Percentiles rank a stretch among this genome's conserved stretches.
These are phyloP conservation scores for Tipula vernalis DNA, from an alignment of 2,888 invertebrate species.

Conservation along the genomic window DNA sequence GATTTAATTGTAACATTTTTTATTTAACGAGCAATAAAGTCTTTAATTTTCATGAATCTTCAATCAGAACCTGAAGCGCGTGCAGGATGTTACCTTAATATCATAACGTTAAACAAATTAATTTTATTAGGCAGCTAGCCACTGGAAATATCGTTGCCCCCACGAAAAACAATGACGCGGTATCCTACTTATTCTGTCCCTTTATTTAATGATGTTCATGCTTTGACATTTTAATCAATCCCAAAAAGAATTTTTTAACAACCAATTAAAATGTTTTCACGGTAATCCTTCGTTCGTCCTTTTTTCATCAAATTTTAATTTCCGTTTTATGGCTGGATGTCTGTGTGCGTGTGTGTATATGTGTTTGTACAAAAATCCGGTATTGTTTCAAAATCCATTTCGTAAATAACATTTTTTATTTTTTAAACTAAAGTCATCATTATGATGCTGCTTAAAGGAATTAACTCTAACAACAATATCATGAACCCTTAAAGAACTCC, in stretches of 20 bases:
- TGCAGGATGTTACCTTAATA: no score
- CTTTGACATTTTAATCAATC: neutral
- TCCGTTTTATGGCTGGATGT: neutral
- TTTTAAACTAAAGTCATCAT: neutral
- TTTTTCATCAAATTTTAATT: neutral
- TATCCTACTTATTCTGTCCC: no score
- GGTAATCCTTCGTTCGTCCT: neutral
- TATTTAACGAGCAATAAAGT: no score
- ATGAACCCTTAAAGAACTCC: neutral
- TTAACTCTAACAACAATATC: neutral
- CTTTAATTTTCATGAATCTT: no score
- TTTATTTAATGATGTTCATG: neutral
- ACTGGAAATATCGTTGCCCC: no score
- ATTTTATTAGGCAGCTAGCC: no score
- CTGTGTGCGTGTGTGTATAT: neutral
- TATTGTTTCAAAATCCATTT: neutral
- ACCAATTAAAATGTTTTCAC: neutral
- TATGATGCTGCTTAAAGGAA: conserved; percentile 4
- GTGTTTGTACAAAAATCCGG: neutral
- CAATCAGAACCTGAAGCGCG: no score
- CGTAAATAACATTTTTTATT: neutral
- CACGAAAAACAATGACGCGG: no score
- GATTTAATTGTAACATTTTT: no score
- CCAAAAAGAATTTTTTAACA: neutral
- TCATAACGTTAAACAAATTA: no score